Conservation (phyloP, 1,140 invertebrate species). For the Heliconius hewitsoni region DNA sequence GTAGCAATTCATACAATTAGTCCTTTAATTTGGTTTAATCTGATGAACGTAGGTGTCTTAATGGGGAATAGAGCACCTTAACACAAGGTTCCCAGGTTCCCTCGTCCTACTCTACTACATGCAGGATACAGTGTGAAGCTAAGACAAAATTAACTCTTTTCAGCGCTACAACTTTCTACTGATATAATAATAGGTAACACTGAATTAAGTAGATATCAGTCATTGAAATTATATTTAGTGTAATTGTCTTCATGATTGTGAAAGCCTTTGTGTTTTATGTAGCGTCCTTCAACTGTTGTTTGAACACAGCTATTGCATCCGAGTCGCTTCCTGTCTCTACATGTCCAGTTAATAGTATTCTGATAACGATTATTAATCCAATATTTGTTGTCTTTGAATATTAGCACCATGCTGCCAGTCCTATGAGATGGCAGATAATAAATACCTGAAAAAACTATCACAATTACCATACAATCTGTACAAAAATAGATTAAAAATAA, state of each 20-base stretch:
- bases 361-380: conserved; percentile 78
- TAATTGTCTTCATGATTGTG: conserved; percentile 76
- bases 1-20: no score
- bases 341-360: conserved; percentile 78
- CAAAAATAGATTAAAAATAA: not conserved
- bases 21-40: no score
- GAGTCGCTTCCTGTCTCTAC: conserved; percentile 67
- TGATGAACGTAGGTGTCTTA: no score
- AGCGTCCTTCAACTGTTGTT: conserved; percentile 69
- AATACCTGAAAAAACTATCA: conserved; percentile 64
- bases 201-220: conserved; percentile 52
- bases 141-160: not conserved
- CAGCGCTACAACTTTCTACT: conserved; percentile 38
- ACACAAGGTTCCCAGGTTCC: no score
- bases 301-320: conserved; percentile 75
- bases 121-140: no score
- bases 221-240: conserved; percentile 76
- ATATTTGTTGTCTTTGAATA: conserved; percentile 77
- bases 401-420: conserved; percentile 73
- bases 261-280: conserved; percentile 71
- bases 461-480: conserved; percentile 31
- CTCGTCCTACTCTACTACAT: no score
- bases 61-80: no score
- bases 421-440: conserved; percentile 74
- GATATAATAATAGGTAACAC: conserved; percentile 51